Evolutionary conservation across 37 sponge, comb jelly and placozoan genomes (phyloP).

Genomic region (Theonella swinhoei): DNA sequence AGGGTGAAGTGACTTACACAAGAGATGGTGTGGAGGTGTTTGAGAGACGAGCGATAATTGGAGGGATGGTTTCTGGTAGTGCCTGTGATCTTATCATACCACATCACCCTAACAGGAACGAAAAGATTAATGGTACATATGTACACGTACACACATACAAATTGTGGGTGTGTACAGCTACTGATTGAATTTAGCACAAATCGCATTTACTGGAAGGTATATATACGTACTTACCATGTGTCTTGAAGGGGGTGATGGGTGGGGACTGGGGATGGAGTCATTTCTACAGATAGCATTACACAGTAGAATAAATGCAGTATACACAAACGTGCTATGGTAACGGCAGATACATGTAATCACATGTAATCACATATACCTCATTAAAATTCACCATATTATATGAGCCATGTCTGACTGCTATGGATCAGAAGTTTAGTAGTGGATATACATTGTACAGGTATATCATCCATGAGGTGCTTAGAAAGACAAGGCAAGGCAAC

Average conservation of each 20-base stretch:
- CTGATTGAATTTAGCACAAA: background rate
- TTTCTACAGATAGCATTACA: too few species aligned
- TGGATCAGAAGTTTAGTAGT: too few species aligned
- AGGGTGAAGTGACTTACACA: slow-evolving; percentile 51
- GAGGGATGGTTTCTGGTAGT: background rate
- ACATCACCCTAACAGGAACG: slow-evolving; percentile 39
- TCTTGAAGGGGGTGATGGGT: background rate
- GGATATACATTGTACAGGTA: too few species aligned
- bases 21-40: background rate
- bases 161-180: slow-evolving; percentile 7
- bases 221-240: background rate
- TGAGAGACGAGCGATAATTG: slow-evolving; percentile 34
- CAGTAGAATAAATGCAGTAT: too few species aligned
- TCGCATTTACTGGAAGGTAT: background rate
- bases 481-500: too few species aligned
- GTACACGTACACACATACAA: background rate
- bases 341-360: too few species aligned
- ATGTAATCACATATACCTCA: too few species aligned
- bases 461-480: too few species aligned
- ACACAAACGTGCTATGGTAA: too few species aligned
- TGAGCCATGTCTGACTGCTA: too few species aligned
- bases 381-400: too few species aligned
- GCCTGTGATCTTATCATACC: slow-evolving; percentile 47
- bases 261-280: background rate
- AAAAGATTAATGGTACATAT: background rate